Evolutionary conservation across 2,888 invertebrate species (phyloP), one percentile per base, ranked within the genome.

Genomic region (Agonopterix arenella): DNA sequence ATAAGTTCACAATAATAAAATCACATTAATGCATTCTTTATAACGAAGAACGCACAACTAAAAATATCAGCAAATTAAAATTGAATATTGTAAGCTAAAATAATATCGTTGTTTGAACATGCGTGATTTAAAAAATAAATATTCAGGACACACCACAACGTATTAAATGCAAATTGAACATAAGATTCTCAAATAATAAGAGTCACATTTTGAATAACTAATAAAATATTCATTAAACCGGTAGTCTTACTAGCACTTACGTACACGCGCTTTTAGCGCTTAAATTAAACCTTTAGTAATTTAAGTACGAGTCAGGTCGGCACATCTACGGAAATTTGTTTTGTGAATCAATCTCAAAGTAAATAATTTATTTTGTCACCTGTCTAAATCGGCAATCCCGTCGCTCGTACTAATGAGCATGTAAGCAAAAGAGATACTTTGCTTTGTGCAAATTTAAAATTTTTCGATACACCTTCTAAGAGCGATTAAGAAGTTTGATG

Each of bases 101-200:
- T 70, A 72, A 75, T 76, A 81, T 83, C 78, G 76, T 80, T 79
- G 78, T 82, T 74, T 67, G 56, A 61, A 64, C 80, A 79, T 76
- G 75, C 76, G 64, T 64, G 67, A 69, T 66, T 63, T 55, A 11
- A 61, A 58, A 68, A 64, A 64, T 55, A 60, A 59, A 61, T 62
- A 64, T 64, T 59, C 61, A 51, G 53, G 56, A 64, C 61, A 62
- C 62, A 68, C 67, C 75, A 77, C 73, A 76, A 66, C 72, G 62
- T 66, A 66, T 76, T 85, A 85, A 85, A 85, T 85, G 84, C 84
- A 83, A 75, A 66, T 67, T 62, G 57, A 62, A 63, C 54, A 43
- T 51, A 8, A 48, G 10, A 57, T 61, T 64, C 53, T 49, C 52
- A 47, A 54, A 46, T 48, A 2, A 38, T 7, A 8, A n/a, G 28